phyloP scores from a whole-genome alignment of 2,797 vertebrate genomes.

The Fundulus diaphanus region DNA sequence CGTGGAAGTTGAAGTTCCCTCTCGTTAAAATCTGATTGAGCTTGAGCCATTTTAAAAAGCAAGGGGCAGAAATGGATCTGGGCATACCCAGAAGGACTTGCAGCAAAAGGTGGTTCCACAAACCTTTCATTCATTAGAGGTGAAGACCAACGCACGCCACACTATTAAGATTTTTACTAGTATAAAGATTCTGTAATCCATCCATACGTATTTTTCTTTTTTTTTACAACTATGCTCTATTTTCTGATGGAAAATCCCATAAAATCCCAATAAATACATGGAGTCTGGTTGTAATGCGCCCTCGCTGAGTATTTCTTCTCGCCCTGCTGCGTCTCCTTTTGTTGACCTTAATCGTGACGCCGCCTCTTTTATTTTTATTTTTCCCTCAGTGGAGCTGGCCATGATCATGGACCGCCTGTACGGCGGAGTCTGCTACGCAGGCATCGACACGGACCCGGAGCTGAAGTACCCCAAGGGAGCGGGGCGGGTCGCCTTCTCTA shows the following conservation, averaged over 20 bases:
- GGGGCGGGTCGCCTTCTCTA: constrained; percentile 98
- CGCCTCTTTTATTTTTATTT: not conserved
- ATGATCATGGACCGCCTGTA: constrained; percentile 99
- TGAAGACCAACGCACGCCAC: not conserved
- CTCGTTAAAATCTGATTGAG: not conserved
- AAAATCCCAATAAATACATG: too few species aligned
- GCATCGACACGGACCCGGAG: constrained; percentile 99
- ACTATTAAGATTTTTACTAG: not conserved
- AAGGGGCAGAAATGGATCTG: not conserved
- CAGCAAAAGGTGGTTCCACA: too few species aligned
- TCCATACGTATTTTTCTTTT: too few species aligned
- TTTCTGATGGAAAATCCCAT: too few species aligned
- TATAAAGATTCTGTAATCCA: not conserved
- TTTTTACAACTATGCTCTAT: too few species aligned
- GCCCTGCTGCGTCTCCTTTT: not conserved
- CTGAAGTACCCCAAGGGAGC: constrained; percentile 99
- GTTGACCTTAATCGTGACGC: not conserved
- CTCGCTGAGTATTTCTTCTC: not conserved
- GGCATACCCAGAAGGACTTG: too few species aligned
- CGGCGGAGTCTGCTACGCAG: constrained; percentile 98
- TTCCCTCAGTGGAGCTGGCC: constrained; percentile 92
- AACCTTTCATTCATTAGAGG: too few species aligned
- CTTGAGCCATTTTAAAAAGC: not conserved
- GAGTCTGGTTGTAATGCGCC: too few species aligned
- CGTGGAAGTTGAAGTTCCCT: too few species aligned